Conservation (phyloP, 2,797 vertebrate genomes). For the Mustela erminea region DNA sequence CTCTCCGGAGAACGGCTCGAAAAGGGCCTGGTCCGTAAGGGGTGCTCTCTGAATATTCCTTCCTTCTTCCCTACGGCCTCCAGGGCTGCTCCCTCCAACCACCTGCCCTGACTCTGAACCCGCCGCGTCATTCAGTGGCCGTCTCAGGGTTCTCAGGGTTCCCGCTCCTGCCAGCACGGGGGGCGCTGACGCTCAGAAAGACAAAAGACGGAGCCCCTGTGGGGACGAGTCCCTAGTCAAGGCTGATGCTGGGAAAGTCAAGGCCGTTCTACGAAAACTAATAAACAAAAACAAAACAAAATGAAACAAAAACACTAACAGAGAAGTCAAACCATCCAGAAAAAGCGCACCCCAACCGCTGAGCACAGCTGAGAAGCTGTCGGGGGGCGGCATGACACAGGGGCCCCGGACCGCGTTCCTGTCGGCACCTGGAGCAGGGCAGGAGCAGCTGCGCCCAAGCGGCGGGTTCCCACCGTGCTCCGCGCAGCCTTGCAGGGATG, state of each 20-base stretch:
- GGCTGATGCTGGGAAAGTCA: background rate
- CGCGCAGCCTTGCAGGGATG: background rate
- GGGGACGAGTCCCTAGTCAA: background rate
- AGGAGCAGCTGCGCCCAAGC: background rate
- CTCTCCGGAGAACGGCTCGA: background rate
- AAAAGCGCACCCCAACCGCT: background rate
- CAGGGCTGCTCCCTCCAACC: background rate
- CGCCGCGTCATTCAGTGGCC: background rate
- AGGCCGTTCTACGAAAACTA: background rate
- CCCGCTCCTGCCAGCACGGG: background rate
- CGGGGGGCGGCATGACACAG: background rate
- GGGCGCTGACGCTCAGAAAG: background rate
- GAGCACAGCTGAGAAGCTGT: no score
- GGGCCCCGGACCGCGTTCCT: background rate
- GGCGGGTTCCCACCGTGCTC: background rate
- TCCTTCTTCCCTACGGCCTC: background rate
- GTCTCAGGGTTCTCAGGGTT: background rate
- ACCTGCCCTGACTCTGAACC: background rate
- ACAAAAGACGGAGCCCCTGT: background rate
- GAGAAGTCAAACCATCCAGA: background rate
- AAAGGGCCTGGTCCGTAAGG: background rate
- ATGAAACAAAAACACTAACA: background rate
- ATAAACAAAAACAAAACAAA: background rate
- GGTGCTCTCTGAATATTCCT: background rate
- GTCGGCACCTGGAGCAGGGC: background rate